Base-by-base conservation (phyloP, 2,113 vertebrate species). In the Rhabdomys dilectus region DNA sequence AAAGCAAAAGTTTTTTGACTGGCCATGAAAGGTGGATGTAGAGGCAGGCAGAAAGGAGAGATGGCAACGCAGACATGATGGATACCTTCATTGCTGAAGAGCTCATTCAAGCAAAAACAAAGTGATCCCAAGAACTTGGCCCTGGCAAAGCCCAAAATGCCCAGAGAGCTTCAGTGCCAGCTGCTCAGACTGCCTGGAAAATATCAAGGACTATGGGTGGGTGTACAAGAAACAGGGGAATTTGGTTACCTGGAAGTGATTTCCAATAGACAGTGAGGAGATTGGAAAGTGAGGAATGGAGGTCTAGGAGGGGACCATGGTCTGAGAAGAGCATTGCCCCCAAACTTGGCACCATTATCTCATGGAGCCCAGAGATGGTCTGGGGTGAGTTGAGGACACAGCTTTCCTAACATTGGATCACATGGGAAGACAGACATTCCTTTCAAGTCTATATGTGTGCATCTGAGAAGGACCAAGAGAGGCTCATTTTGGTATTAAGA, bases 1-100 rank as follows among this genome's bases (percentile, higher is more conserved):
- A 56, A 64, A 16, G 45, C 22, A 8, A 36, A 1, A 70, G 76
- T 19, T 3, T 13, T 62, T 45, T 29, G 45, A 53, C 36, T 2
- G 51, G 7, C 8, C 8, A 4, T 11, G 51, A 1, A 9, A 42
- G 85, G 16, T 31, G 34, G 22, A 36, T 22, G 12, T 13, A 73
- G 29, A 5, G 34, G 21, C 29, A 36, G 19, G 11, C 16, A 31
- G 16, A n/a, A 29, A 15, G 17, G 10, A 4, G 56, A 77, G 58
- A 42, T 0, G 16, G n/a, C 95, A 10, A 13, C 6, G 16, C 39
- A 72, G 70, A 26, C 8, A 0, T 0, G 3, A 0, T 2, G 3
- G 4, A 16, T 3, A 3, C 0, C 48, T 58, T 8, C 26, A 15
- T 7, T 22, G 42, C 56, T 24, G 4, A n/a, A 68, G 17, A 6